Base-by-base conservation (phyloP, 2,888 invertebrate species). In the Sisyra terminalis region DNA sequence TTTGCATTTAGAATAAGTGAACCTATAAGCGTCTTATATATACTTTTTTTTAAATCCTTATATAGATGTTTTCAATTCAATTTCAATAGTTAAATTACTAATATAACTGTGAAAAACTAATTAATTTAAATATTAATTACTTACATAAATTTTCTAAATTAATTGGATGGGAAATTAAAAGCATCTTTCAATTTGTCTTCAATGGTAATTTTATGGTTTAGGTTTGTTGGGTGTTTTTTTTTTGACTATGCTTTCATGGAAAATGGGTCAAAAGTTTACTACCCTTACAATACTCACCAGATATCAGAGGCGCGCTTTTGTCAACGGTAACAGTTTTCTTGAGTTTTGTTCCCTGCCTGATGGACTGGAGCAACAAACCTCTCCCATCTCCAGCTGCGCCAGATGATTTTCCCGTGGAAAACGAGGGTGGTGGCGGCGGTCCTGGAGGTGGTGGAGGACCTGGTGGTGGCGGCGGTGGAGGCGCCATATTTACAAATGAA, bases 291-390 rank as follows among this genome's bases (percentile, higher is more conserved):
- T 44, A 48, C 61, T 69, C 72, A 63, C 87, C 85, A 51, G 76
- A 66, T 50, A 88, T 65, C 40, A 72, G 59, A 0, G 92, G 92
- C 41, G 75, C 80, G 72, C 92, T 92, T 63, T 87, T 84, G 59
- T 93, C 92, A 53, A 83, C 79, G n/a, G 90, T 90, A 1, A 78
- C 78, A 42, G 88, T 71, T 64, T 89, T 90, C 61, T 85, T 89
- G 49, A 92, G 65, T 53, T 73, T 73, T 41, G 79, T 65, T 44
- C 90, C 92, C 59, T 80, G 79, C 52, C 87, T 75, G 53, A 92
- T 92, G 9, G 86, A 85, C 54, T 75, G 77, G 35, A 92, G 65
- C 45, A 92, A 66, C 38, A 82, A 75, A 53, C 73, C 72, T 55
- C 86, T 68, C 45, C 70, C 68, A 51, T 77, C 74, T 35, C 62